Base-by-base conservation (phyloP, 2,888 invertebrate genomes). In the Seira sanloemensis region DNA sequence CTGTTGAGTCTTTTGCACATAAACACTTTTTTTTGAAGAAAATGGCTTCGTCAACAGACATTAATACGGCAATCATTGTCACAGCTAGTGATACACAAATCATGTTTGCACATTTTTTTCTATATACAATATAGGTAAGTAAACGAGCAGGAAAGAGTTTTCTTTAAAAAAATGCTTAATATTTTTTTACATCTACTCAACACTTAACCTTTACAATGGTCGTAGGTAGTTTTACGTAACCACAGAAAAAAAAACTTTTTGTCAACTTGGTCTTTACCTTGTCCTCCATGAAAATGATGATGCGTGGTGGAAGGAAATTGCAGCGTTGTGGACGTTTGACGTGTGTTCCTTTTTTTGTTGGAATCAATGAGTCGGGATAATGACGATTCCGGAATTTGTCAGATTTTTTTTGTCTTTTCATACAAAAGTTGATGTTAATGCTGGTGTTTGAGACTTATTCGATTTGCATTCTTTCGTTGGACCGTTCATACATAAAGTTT, bases 261-360 rank as follows among this genome's bases (percentile, higher is more conserved):
- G 79, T 84, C 37, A 54, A 21, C 68, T n/a, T 50, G n/a, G 1
- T 50, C 50, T 62, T 84, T 72, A 76, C 84, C 84, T 84, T 84
- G 84, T 84, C 84, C 84, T 84, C 79, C 75, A 79, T 67, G 74
- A 78, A 54, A 68, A 74, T 62, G 62, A 68, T 67, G 80, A 69
- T 50, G 50, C 50, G 50, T 50, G 50, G 62, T 78, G 74, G 69
- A 84, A 78, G 84, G 84, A 84, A 84, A 74, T 50, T 50, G 50
- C 50, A 50, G 50, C 1, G 2, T 50, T 16, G 2, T 16, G 12
- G n/a, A n/a, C n/a, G 2, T 50, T 18, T 37, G 12, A 12, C 37
- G 37, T 37, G 37, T 37, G 37, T 21, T 73, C 37, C 37, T 24
- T 73, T 21, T 75, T 78, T 83, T 83, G 50, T 76, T 37, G n/a